Percentiles rank a stretch among this genome's conserved stretches.
Conservation (phyloP, 2,113 vertebrate genomes). For the Nothoprocta perdicaria region DNA sequence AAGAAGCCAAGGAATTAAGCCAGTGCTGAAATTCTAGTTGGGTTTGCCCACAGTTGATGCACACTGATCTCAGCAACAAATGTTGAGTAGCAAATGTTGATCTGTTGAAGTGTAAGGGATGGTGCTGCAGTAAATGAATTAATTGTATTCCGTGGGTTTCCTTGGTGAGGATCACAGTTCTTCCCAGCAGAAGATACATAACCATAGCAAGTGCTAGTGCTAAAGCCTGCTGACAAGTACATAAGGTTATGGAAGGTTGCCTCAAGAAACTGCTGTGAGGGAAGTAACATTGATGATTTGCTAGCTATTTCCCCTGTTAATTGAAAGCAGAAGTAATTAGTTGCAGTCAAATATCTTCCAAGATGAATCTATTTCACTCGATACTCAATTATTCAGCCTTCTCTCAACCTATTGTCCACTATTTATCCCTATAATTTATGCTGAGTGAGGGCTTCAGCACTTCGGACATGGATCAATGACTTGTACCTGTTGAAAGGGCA, state of each 20-base stretch:
- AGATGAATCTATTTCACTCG: background rate
- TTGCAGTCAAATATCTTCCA: slow-evolving; percentile 5
- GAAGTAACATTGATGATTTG: slow-evolving; percentile 24
- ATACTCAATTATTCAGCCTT: background rate
- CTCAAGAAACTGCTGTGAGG: background rate
- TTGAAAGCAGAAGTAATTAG: slow-evolving; percentile 38
- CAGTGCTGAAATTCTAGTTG: background rate
- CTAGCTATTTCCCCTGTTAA: slow-evolving; percentile 23
- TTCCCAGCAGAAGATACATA: background rate
- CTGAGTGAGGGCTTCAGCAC: background rate
- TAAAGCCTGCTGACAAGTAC: slow-evolving; percentile 51
- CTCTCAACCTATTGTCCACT: background rate
- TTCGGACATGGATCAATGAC: background rate
- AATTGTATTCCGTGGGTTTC: background rate
- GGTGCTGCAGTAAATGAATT: background rate
- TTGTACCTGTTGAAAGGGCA: background rate
- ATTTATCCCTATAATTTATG: background rate
- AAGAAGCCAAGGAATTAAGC: background rate
- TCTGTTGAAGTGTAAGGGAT: background rate
- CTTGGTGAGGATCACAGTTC: slow-evolving; percentile 22
- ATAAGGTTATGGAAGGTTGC: slow-evolving; percentile 10
- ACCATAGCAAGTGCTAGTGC: slow-evolving; percentile 1
- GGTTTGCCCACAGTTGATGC: background rate
- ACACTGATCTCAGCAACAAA: background rate
- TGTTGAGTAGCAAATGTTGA: background rate